Conservation (phyloP, 2,113 vertebrate genomes). For the Galbula dea region DNA sequence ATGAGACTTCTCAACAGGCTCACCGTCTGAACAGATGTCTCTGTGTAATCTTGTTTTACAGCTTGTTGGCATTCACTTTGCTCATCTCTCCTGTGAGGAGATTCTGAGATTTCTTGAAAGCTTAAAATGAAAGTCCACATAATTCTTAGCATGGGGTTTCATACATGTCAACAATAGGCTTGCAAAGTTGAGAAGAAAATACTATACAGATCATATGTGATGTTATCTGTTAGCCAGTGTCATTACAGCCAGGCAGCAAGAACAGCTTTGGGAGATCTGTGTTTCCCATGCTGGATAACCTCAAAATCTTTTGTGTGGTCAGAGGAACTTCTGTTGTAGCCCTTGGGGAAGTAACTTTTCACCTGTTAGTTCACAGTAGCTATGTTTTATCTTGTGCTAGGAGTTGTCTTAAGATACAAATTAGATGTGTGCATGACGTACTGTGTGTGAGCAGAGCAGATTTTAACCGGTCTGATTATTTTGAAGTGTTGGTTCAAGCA, state of each 20-base stretch:
- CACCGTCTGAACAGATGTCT: constrained; percentile 1
- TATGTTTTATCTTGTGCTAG: background rate
- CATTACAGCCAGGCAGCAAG: background rate
- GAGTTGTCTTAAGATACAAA: background rate
- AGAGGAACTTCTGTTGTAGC: background rate
- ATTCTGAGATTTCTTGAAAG: background rate
- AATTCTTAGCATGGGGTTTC: background rate
- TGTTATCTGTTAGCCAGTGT: background rate
- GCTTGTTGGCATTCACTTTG: background rate
- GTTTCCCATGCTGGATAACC: background rate
- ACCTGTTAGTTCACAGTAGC: background rate
- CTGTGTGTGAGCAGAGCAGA: background rate
- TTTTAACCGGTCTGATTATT: background rate
- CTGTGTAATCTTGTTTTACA: background rate
- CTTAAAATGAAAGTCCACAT: background rate
- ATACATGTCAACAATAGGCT: fast-evolving
- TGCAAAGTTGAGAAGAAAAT: background rate
- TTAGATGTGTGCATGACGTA: background rate
- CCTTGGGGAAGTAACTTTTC: background rate
- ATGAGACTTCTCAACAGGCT: background rate
- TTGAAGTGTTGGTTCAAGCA: background rate
- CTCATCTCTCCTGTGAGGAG: background rate
- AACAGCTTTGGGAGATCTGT: background rate
- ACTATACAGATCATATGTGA: fast-evolving
- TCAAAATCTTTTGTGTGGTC: background rate